Evolutionary conservation across 2,113 vertebrate genomes (phyloP), one percentile per base, ranked within the genome.

Genomic region (Tetraodon nigroviridis): DNA sequence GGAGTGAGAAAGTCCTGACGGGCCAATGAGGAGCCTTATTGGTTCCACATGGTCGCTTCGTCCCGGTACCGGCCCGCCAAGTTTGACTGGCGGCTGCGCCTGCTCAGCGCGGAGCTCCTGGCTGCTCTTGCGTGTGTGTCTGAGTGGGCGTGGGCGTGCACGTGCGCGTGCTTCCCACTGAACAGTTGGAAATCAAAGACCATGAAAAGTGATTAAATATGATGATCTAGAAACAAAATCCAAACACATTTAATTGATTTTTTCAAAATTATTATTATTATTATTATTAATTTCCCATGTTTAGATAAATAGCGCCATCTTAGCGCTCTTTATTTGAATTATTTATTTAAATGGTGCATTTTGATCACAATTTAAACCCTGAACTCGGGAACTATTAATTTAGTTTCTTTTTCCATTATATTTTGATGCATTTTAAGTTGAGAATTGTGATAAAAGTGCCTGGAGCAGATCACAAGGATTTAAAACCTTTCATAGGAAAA

Each of bases 61-160:
- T 81, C 82, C 83, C 71, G 78, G 84, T 87, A 6, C 88, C 82
- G 86, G 82, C 73, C 84, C 84, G 83, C 67, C 82, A 78, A 84
- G 80, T 84, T 81, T 89, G 88, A 89, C 86, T 87, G 88, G 85
- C 86, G 83, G 84, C 84, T 74, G 79, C 37, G 81, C 80, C 80
- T 83, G 78, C 80, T 85, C 72, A 76, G 80, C 75, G 55, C 69
- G 7, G 41, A 77, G 79, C 81, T 77, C 79, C 82, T 65, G 74
- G 82, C 82, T 68, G 74, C 77, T 79, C 62, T 64, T 46, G 22
- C 64, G 55, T 52, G 48, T 49, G 67, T 48, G 47, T 54, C n/a
- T n/a, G n/a, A n/a, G 63, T 16, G 69, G 61, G 42, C 21, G 50
- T 47, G 21, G 55, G 65, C 54, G 52, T 67, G 69, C 79, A 81